Evolutionary conservation across 1,140 invertebrate species (phyloP).

Genomic region (Maconellicoccus hirsutus): DNA sequence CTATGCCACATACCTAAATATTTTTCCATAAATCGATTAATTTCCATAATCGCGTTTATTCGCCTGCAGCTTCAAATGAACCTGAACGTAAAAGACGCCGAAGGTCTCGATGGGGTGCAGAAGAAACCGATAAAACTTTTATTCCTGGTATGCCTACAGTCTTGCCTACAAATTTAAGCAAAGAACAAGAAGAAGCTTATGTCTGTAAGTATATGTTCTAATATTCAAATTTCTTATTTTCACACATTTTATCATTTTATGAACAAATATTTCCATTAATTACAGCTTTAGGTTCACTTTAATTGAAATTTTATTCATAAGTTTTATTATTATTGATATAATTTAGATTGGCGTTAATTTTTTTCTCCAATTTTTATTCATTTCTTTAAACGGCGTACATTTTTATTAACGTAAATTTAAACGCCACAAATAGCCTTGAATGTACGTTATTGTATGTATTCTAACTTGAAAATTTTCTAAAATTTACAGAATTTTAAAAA

Average conservation of each 20-base stretch:
- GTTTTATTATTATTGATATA: neutral
- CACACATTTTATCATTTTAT: too few relatives aligned
- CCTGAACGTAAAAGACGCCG: slow-evolving; percentile 41
- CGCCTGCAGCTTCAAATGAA: neutral
- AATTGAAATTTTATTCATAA: neutral
- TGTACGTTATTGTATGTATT: neutral
- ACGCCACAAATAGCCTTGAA: too few relatives aligned
- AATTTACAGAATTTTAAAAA: neutral
- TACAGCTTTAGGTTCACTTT: neutral
- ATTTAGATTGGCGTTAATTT: too few relatives aligned
- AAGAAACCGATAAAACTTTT: slow-evolving; percentile 90
- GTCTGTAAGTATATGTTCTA: slow-evolving; percentile 63
- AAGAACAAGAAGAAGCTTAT: slow-evolving; percentile 89
- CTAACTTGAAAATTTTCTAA: slow-evolving; percentile 1
- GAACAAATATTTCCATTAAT: neutral
- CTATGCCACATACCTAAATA: neutral
- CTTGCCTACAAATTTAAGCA: slow-evolving; percentile 78
- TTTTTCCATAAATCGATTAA: neutral
- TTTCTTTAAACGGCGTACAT: too few relatives aligned
- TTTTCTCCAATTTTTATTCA: too few relatives aligned
- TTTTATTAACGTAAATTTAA: too few relatives aligned
- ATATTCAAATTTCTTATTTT: too few relatives aligned
- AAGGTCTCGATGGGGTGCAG: slow-evolving; percentile 81
- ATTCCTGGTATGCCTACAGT: slow-evolving; percentile 96
- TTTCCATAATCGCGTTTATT: neutral